Base-by-base conservation (phyloP, 1,140 invertebrate genomes). In the Drosophila pectinifera region DNA sequence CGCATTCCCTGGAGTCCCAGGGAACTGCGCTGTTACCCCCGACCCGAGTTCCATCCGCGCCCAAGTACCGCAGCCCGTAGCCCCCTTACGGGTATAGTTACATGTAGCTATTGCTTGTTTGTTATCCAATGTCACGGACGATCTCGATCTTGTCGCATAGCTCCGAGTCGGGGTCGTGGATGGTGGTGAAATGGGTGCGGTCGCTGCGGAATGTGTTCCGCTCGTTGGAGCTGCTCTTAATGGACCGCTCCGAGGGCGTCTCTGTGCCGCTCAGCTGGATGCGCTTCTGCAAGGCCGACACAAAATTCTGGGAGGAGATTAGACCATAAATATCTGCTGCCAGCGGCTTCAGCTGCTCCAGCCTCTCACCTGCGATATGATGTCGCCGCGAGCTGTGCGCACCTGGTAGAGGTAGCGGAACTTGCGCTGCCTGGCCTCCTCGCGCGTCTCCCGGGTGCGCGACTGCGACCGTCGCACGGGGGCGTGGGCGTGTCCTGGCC, bases 401-500 rank as follows among this genome's bases (percentile, higher is more conserved):
- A 97, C 96, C 93, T 98, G 97, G 93, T 98, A 98, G 69, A 98
- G 93, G 91, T 98, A 97, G 56, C 97, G 94, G 91, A 97, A 98
- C 92, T 97, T 96, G 78, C 96, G 95, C 84, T 96, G 96, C 41
- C 95, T 93, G 91, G 96, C 94, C 92, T 97, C 96, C 57, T 96
- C 96, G 68, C 95, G 93, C 42, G 95, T 95, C 83, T 96, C 95
- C 55, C 95, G 94, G 3, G 94, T 91, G 26, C 91, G 80, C 13
- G 88, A 90, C 38, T 84, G 88, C 0, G 82, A 76, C 0, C 91
- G 81, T 0, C 81, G 62, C 22, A 78, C 75, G 4, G 83, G 80
- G 43, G 73, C 78, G 24, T 76, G 79, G 1, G 74, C 76, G 63
- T 89, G 77, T 14, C 59, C 61, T 8, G 81, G 74, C 20, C 51